Conservation (phyloP, 1,140 invertebrate genomes). For the Megathymus violae region DNA sequence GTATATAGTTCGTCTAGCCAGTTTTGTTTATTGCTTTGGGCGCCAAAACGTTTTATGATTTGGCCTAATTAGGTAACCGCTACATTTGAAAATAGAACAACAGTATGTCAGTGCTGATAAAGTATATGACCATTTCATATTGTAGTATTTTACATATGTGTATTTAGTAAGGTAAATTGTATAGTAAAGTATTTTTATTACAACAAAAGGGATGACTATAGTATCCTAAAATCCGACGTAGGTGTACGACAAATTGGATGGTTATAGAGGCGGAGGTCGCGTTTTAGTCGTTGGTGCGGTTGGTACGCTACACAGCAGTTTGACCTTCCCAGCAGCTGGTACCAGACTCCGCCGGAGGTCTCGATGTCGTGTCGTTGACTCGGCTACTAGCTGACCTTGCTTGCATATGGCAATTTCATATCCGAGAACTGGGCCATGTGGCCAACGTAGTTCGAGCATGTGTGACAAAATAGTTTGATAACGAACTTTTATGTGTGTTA, state of each 20-base stretch:
- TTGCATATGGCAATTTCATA: constrained; percentile 1
- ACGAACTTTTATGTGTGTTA: neutral
- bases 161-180: too few species aligned
- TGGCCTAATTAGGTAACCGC: too few species aligned
- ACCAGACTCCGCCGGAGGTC: neutral
- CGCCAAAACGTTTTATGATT: neutral
- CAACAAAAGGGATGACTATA: too few species aligned
- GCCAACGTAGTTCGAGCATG: neutral
- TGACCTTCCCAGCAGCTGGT: neutral
- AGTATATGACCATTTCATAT: too few species aligned
- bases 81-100: too few species aligned
- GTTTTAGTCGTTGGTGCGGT: too few species aligned
- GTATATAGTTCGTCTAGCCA: constrained; percentile 8
- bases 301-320: neutral
- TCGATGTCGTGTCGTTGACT: constrained; percentile 4
- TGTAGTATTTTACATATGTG: too few species aligned
- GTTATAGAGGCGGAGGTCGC: too few species aligned
- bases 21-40: neutral
- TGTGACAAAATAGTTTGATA: constrained; percentile 1
- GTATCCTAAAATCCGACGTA: too few species aligned
- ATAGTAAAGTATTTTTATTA: too few species aligned
- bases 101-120: too few species aligned
- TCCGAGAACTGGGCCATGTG: constrained; percentile 9
- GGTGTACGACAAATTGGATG: too few species aligned
- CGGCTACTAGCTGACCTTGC: neutral